Conservation (phyloP, 2,888 invertebrate species). For the Linhomoeus sp. region DNA sequence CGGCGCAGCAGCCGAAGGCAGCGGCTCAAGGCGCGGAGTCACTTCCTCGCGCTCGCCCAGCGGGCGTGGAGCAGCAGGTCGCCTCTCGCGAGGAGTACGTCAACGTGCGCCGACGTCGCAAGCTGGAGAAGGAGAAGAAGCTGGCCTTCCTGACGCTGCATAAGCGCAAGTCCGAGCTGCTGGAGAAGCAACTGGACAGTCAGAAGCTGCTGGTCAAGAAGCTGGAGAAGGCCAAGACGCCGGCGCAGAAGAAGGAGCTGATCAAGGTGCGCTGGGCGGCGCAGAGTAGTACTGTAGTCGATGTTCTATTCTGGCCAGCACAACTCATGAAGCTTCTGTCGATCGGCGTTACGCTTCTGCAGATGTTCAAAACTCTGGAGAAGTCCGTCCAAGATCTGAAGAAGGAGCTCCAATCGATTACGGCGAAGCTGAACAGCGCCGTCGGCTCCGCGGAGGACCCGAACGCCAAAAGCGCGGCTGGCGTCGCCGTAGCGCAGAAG, state of each 20-base stretch:
- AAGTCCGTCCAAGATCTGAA: conserved; percentile 57
- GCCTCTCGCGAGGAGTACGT: not conserved
- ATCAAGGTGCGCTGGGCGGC: conserved; percentile 35
- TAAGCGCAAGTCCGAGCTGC: conserved; percentile 59
- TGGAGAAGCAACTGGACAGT: conserved; percentile 71
- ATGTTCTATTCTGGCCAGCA: too few relatives aligned
- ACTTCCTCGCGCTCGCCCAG: not conserved
- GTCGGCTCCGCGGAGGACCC: not conserved
- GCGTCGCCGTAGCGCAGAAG: not conserved
- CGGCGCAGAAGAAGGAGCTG: conserved; percentile 49
- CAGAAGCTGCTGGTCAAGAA: conserved; percentile 61
- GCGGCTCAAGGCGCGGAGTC: conserved; percentile 3
- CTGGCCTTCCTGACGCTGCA: conserved; percentile 41
- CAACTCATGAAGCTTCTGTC: too few relatives aligned
- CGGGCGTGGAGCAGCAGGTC: too few relatives aligned
- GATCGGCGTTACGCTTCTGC: not conserved
- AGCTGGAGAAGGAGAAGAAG: conserved; percentile 6
- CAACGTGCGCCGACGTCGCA: not conserved
- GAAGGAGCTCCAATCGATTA: conserved; percentile 36
- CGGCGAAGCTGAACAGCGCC: conserved; percentile 5
- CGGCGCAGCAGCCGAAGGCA: not conserved
- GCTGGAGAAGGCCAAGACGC: conserved; percentile 47
- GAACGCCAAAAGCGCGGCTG: conserved; percentile 24
- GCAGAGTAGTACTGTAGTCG: too few relatives aligned
- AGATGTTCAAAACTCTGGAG: conserved; percentile 50